phyloP scores from a whole-genome alignment of 1,140 invertebrate genomes.

The Drosophila obscura region DNA sequence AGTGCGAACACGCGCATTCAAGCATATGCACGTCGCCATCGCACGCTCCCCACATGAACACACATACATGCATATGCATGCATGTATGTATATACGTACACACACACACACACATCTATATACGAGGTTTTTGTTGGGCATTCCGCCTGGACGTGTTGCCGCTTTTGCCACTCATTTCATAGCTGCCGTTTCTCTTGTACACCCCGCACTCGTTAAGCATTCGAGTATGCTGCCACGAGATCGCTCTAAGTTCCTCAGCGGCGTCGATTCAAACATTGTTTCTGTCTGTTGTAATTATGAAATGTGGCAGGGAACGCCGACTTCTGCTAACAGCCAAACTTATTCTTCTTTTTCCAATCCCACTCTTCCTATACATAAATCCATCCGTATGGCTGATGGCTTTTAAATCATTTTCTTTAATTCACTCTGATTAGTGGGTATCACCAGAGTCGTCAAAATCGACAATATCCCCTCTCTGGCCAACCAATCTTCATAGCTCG shows the following conservation, averaged over 20 bases:
- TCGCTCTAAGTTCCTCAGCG: background rate
- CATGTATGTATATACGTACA: slow-evolving; percentile 10
- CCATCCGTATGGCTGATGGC: too few relatives aligned
- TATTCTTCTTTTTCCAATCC: too few relatives aligned
- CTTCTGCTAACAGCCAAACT: too few relatives aligned
- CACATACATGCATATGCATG: slow-evolving; percentile 1
- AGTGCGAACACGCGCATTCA: slow-evolving; percentile 81
- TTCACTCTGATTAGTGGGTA: too few relatives aligned
- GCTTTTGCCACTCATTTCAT: slow-evolving; percentile 69
- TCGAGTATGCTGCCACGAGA: background rate
- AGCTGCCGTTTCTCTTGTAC: slow-evolving; percentile 38
- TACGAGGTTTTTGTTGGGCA: slow-evolving; percentile 55
- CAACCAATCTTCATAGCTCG: slow-evolving; percentile 35
- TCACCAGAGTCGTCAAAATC: too few relatives aligned
- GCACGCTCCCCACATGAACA: slow-evolving; percentile 44
- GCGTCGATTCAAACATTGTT: too few relatives aligned
- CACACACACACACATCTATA: slow-evolving; percentile 36
- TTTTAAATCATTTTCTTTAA: background rate
- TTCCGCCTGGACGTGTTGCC: slow-evolving; percentile 71
- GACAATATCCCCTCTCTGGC: background rate
- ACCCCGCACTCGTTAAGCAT: slow-evolving; percentile 9
- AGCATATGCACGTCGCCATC: slow-evolving; percentile 71
- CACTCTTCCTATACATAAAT: too few relatives aligned
- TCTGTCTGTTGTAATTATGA: too few relatives aligned
- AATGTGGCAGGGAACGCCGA: too few relatives aligned